phyloP scores from a whole-genome alignment of 1,140 invertebrate species.

The Philaenus spumarius region DNA sequence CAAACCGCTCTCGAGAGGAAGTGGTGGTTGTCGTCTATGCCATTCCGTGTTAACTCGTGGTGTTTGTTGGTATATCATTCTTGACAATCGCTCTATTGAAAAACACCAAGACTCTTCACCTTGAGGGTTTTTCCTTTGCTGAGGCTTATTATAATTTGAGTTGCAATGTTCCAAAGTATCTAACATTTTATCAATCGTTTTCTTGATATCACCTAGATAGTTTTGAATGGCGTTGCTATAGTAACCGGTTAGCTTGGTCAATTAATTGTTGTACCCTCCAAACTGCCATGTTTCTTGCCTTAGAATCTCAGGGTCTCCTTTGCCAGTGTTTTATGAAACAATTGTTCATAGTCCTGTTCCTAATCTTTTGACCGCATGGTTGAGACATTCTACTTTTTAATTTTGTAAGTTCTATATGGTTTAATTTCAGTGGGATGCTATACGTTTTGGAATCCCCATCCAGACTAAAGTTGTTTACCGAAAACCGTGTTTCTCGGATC shows the following conservation, averaged over 20 bases:
- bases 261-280: constrained; percentile 11
- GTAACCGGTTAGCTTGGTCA: constrained; percentile 14
- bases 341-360: constrained; percentile 26
- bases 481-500: constrained; percentile 24
- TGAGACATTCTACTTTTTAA: constrained; percentile 23
- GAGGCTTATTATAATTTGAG: constrained; percentile 23
- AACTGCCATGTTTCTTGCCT: constrained; percentile 16
- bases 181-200: constrained; percentile 19
- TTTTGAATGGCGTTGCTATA: constrained; percentile 16
- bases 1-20: too few relatives aligned
- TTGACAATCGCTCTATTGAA: constrained; percentile 14
- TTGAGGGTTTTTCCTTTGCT: constrained; percentile 12
- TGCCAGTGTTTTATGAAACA: constrained; percentile 4
- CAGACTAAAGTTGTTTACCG: constrained; percentile 28
- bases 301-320: constrained; percentile 17
- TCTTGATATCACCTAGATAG: constrained; percentile 8
- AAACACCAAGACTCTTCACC: constrained; percentile 19
- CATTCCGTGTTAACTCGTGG: too few relatives aligned
- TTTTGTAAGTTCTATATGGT: constrained; percentile 24
- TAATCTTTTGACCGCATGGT: constrained; percentile 28
- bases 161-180: too few relatives aligned
- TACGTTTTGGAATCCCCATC: constrained; percentile 31
- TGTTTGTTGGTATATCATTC: background rate
- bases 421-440: constrained; percentile 21
- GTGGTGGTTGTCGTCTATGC: too few relatives aligned